Conservation (phyloP, 2,888 invertebrate genomes). For the Lasioglossum calceatum region DNA sequence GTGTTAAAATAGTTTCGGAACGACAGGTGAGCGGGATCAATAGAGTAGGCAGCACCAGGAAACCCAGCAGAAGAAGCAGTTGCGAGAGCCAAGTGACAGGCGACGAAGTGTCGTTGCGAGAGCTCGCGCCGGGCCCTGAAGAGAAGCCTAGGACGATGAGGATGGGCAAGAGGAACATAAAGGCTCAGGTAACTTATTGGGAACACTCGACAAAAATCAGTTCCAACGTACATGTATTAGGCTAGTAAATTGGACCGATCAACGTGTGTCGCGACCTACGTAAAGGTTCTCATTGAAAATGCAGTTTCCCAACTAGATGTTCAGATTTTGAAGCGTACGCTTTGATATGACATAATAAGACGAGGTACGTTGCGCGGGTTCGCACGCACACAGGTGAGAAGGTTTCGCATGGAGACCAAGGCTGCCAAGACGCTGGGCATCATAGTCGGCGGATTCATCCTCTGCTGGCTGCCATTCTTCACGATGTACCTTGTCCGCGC, state of each 20-base stretch:
- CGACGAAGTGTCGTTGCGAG: conserved; percentile 83
- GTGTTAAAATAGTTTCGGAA: conserved; percentile 46
- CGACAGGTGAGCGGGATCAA: conserved; percentile 79
- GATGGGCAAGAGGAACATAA: conserved; percentile 96
- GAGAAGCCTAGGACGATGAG: conserved; percentile 86
- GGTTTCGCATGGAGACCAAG: conserved; percentile 97
- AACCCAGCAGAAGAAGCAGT: conserved; percentile 85
- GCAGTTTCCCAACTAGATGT: neutral
- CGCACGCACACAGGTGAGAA: conserved; percentile 87
- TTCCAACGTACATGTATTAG: too few relatives aligned
- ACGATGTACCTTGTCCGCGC: conserved; percentile 96
- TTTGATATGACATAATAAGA: neutral
- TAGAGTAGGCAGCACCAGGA: conserved; percentile 79
- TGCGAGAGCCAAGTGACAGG: conserved; percentile 85
- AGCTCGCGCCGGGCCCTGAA: conserved; percentile 84
- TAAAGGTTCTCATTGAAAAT: neutral
- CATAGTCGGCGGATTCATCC: conserved; percentile 98
- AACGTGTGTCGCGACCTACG: too few relatives aligned
- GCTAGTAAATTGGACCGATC: too few relatives aligned
- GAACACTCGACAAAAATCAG: neutral
- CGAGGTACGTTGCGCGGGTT: neutral
- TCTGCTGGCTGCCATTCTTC: conserved; percentile 99
- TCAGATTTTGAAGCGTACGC: neutral
- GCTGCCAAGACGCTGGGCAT: conserved; percentile 98
- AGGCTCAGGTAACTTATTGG: conserved; percentile 88